These are phyloP conservation scores for Gryllus bimaculatus DNA, from an alignment of 1,140 invertebrate genomes.

Conservation along the genomic window DNA sequence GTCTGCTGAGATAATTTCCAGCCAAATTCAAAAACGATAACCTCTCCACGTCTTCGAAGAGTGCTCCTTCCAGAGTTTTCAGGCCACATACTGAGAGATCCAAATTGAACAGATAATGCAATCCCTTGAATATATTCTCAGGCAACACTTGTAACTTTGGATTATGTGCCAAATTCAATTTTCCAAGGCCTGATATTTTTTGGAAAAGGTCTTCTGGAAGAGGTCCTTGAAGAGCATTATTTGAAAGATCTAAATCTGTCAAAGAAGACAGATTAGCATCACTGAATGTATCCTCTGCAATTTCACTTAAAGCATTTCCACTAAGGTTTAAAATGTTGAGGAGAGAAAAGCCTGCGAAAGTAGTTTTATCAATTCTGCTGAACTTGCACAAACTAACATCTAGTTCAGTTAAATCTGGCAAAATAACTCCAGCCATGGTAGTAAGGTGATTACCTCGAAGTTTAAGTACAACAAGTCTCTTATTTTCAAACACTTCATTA, in stretches of 20 bases:
- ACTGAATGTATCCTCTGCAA: neutral
- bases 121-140: neutral
- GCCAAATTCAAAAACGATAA: neutral
- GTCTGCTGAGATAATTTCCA: neutral
- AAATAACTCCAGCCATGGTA: neutral
- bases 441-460: neutral
- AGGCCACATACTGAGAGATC: neutral
- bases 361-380: neutral
- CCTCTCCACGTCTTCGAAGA: neutral
- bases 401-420: neutral
- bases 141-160: neutral
- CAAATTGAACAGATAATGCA: neutral
- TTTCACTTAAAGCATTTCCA: neutral
- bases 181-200: neutral
- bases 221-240: neutral
- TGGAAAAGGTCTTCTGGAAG: neutral
- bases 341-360: neutral
- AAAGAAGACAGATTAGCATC: neutral
- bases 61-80: neutral
- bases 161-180: neutral
- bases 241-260: neutral
- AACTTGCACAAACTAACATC: neutral
- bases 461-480: neutral
- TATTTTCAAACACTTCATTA: neutral
- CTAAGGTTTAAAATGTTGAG: neutral